Conservation (phyloP, 2,888 invertebrate species). For the Ptilodon capucinus region DNA sequence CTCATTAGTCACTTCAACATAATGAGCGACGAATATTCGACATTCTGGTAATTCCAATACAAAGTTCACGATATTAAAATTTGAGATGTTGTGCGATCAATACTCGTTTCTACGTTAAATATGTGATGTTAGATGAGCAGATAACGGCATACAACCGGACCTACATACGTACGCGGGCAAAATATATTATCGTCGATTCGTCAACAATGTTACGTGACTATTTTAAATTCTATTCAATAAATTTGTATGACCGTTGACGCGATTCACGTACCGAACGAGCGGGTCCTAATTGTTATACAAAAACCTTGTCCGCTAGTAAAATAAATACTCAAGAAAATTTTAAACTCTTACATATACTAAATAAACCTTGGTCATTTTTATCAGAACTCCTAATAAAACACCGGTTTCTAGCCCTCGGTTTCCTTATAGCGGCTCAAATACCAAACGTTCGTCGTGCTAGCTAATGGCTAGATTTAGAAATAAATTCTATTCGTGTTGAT, state of each 20-base stretch:
- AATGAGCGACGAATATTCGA: conserved; percentile 28
- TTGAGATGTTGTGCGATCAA: conserved; percentile 23
- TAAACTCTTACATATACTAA: conserved; percentile 3
- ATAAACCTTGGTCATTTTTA: conserved; percentile 2
- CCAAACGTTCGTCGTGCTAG: not conserved
- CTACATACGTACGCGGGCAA: conserved; percentile 44
- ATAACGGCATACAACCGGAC: conserved; percentile 54
- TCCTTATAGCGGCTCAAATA: conserved; percentile 7
- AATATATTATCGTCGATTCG: conserved; percentile 37
- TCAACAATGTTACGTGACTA: conserved; percentile 46
- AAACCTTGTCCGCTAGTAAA: conserved; percentile 8
- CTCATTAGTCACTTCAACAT: conserved; percentile 40
- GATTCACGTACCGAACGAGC: conserved; percentile 45
- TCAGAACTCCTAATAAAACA: conserved; percentile 3
- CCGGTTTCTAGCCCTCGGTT: conserved; percentile 3
- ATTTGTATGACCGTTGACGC: conserved; percentile 30
- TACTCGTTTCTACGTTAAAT: conserved; percentile 25
- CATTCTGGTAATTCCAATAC: conserved; percentile 40
- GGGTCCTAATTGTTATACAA: conserved; percentile 38
- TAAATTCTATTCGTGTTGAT: conserved; percentile 22
- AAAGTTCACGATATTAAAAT: conserved; percentile 24
- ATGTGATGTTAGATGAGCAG: conserved; percentile 19
- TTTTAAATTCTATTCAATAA: conserved; percentile 42
- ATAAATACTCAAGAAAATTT: conserved; percentile 9
- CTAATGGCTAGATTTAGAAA: conserved; percentile 3